Evolutionary conservation across 2,113 vertebrate species (phyloP).

Genomic region (Heliornis fulica): DNA sequence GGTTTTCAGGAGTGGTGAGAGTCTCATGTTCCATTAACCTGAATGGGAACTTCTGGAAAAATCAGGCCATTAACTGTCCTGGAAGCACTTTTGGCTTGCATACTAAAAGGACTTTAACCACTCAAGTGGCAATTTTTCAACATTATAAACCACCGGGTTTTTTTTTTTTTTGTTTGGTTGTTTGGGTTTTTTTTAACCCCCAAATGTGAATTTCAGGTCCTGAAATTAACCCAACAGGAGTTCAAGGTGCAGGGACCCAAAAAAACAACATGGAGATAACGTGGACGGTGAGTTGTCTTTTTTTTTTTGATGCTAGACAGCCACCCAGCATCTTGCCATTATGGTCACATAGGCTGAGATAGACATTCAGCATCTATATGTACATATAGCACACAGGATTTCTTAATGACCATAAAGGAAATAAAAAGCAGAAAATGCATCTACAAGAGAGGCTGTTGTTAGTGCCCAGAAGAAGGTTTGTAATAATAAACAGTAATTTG

Average conservation of each 20-base stretch:
- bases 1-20: not conserved
- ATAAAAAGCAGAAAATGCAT: not conserved
- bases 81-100: not conserved
- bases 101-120: not conserved
- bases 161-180: too few relatives aligned
- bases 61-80: not conserved
- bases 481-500: not conserved
- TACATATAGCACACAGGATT: not conserved
- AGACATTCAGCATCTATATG: accelerated
- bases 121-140: not conserved
- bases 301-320: not conserved
- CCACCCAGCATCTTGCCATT: not conserved
- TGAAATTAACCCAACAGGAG: constrained; percentile 82
- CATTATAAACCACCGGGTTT: not conserved
- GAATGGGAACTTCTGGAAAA: constrained; percentile 48
- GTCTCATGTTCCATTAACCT: constrained; percentile 29
- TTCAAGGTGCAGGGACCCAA: constrained; percentile 86
- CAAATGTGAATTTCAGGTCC: constrained; percentile 77
- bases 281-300: constrained; percentile 91
- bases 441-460: accelerated
- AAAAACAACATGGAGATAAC: constrained; percentile 97
- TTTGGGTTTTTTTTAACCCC: too few relatives aligned
- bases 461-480: not conserved
- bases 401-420: not conserved
- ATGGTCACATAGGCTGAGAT: accelerated